Evolutionary conservation across 2,113 vertebrate species (phyloP).

Genomic region (Melospiza melodia): DNA sequence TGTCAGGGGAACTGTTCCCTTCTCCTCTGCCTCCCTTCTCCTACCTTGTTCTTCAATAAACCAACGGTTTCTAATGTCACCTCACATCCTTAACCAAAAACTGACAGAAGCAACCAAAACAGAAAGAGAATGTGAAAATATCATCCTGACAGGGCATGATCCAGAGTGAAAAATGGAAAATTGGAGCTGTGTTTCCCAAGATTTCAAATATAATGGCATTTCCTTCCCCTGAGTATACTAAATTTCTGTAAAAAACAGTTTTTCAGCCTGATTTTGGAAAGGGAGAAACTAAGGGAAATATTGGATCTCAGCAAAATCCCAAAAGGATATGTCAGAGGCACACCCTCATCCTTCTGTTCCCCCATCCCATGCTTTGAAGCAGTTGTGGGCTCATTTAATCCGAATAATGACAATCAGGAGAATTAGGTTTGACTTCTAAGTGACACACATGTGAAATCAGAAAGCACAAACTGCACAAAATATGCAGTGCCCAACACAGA

Average conservation of each 20-base stretch:
- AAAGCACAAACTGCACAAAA: not conserved
- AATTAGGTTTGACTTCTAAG: not conserved
- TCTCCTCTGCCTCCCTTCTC: not conserved
- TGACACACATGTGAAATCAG: not conserved
- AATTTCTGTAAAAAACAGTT: not conserved
- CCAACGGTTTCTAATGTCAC: not conserved
- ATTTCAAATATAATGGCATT: not conserved
- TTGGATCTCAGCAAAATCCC: not conserved
- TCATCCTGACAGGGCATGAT: not conserved
- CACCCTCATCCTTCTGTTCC: not conserved
- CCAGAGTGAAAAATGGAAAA: not conserved
- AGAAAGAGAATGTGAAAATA: not conserved
- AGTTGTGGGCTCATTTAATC: not conserved
- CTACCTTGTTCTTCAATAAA: not conserved
- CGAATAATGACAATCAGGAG: not conserved
- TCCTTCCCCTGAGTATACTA: not conserved
- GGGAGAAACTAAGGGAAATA: not conserved
- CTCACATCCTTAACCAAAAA: not conserved
- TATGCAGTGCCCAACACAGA: not conserved
- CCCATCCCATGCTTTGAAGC: not conserved
- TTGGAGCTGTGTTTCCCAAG: not conserved
- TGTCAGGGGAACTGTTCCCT: not conserved
- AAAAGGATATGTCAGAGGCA: not conserved
- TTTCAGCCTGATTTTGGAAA: not conserved
- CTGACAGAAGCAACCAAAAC: not conserved